phyloP scores from a whole-genome alignment of 2,888 invertebrate genomes.

The Pharmacophagus antenor region DNA sequence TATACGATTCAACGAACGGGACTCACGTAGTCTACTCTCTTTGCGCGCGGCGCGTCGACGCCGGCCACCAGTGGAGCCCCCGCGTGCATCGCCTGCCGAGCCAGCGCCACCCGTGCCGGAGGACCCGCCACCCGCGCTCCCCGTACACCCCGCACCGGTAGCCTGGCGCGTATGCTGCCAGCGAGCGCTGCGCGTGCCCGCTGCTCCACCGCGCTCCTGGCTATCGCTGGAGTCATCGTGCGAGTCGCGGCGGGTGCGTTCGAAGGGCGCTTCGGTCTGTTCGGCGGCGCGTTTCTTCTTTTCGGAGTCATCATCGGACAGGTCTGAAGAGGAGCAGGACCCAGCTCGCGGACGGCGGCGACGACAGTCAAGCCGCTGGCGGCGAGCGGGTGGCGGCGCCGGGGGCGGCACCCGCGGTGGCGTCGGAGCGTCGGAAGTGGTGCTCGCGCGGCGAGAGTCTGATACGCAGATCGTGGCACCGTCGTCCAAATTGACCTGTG shows the following conservation, averaged over 20 bases:
- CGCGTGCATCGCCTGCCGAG: conserved; percentile 63
- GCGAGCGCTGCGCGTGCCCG: conserved; percentile 70
- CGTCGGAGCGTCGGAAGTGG: conserved; percentile 41
- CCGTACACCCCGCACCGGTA: conserved; percentile 33
- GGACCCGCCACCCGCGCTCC: conserved; percentile 36
- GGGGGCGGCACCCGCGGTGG: conserved; percentile 50
- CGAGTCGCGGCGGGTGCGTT: conserved; percentile 87
- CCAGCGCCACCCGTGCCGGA: conserved; percentile 39
- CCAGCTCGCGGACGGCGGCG: conserved; percentile 78
- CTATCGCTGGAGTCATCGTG: conserved; percentile 93
- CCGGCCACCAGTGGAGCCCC: conserved; percentile 80
- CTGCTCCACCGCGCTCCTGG: conserved; percentile 86
- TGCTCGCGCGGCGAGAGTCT: conserved; percentile 29
- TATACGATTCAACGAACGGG: conserved; percentile 91
- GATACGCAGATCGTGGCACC: conserved; percentile 32
- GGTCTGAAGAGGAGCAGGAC: conserved; percentile 96
- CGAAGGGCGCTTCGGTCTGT: conserved; percentile 78
- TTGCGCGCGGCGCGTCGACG: conserved; percentile 69
- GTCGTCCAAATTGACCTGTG: conserved; percentile 59
- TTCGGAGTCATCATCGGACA: conserved; percentile 94
- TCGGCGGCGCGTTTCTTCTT: conserved; percentile 90
- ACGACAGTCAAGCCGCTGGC: conserved; percentile 62
- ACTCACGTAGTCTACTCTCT: conserved; percentile 84
- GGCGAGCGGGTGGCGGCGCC: conserved; percentile 59
- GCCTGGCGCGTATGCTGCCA: conserved; percentile 52